Evolutionary conservation across 1,140 invertebrate species (phyloP), one percentile per base, ranked within the genome.

Genomic region (honey bee (Apis mellifera)): DNA sequence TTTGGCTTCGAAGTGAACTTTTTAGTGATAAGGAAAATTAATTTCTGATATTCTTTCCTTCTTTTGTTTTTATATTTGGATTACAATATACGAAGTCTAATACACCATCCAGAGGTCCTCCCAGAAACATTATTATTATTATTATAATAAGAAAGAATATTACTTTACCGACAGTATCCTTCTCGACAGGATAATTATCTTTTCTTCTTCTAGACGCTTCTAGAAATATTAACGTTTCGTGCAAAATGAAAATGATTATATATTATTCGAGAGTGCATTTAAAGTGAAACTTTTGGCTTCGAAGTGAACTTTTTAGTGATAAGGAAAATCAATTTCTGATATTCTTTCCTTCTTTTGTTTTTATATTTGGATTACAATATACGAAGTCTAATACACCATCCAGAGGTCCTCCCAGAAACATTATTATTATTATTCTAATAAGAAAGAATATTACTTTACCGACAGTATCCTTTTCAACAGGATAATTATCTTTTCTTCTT

Each of bases 1-100:
- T n/a, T n/a, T 1, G n/a, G 8, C 0, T 2, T 9, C 0, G 9
- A 65, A 42, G 0, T 0, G n/a, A n/a, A n/a, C n/a, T n/a, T n/a
- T n/a, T n/a, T n/a, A n/a, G n/a, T n/a, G 64, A 42, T 66, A 66
- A 17, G 32, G 9, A 9, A 42, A 21, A 66, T 42, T 42, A 42
- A 12, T 65, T 32, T 32, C n/a, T n/a, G n/a, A n/a, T n/a, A n/a
- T n/a, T n/a, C 32, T 2, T 13, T 12, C 15, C 23, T 48, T 32
- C 5, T 1, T 65, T n/a, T 8, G 7, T 60, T n/a, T 2, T 55
- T 17, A 17, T 7, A 55, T 55, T 59, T 21, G 7, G 19, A 9
- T n/a, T 1, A 12, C 26, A 26, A 26, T 26, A 26, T 26, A 26
- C 26, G 26, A n/a, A n/a, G n/a, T n/a, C n/a, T n/a, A n/a, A n/a